Base-by-base conservation (phyloP, 1,140 invertebrate genomes). In the Drosophila triauraria region DNA sequence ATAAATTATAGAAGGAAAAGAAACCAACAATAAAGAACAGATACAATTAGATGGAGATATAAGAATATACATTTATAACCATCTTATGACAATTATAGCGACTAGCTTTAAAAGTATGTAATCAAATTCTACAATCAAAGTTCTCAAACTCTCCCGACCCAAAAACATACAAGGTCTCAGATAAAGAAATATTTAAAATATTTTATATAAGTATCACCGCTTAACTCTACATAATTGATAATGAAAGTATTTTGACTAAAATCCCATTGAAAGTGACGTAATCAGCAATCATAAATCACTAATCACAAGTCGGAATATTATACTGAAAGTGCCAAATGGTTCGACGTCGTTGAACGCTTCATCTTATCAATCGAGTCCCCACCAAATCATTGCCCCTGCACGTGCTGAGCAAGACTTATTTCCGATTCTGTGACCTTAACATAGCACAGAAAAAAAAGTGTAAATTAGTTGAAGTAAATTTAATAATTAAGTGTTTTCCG, bases 361-460 rank as follows among this genome's bases (percentile, higher is more conserved):
- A 30, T 42, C 68, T 72, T 72, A 72, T 72, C 70, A 72, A 44
- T 40, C 17, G 25, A 58, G 30, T 25, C 32, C 10, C 27, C 15
- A 32, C 27, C 27, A 50, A 71, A 71, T 50, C 54, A 72, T 51
- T 59, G 54, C 46, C 46, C 46, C 30, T 67, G 44, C 67, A 51
- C 47, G 51, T 54, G 60, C 79, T 78, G 79, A 68, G 78, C 68
- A 62, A 27, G n/a, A 51, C 23, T 15, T 12, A 57, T 25, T 51
- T 42, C 44, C 58, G 17, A 48, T 77, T 32, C 48, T 46, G 8
- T 64, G 23, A 35, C 43, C 38, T 78, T 76, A 68, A 51, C 30
- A 3, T n/a, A 32, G 17, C 38, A 61, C 2, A 23, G 56, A 32
- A 60, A 43, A 15, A 7, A 59, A 32, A 15, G 30, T 1, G 1